Conservation (phyloP, 2,888 invertebrate species). For the Octodonta nipae region DNA sequence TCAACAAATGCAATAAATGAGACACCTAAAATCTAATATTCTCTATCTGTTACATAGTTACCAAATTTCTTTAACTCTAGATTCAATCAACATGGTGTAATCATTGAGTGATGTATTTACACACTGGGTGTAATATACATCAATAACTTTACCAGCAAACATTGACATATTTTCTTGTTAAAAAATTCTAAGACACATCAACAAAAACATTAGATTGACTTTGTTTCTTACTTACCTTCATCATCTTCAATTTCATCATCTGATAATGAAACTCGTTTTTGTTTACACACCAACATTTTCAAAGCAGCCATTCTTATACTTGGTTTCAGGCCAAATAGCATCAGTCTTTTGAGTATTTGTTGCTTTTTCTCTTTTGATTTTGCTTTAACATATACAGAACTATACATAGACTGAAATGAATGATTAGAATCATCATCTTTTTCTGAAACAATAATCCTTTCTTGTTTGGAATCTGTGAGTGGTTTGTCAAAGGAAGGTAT, state of each 20-base stretch:
- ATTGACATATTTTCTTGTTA: too few relatives aligned
- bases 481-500: conserved; percentile 19
- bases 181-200: conserved; percentile 3
- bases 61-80: too few relatives aligned
- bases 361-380: conserved; percentile 32
- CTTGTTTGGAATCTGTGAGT: conserved; percentile 19
- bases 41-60: too few relatives aligned
- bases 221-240: conserved; percentile 10
- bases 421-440: conserved; percentile 21
- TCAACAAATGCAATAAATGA: too few relatives aligned
- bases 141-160: too few relatives aligned
- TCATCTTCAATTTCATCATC: conserved; percentile 25
- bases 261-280: conserved; percentile 27
- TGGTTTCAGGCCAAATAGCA: conserved; percentile 34
- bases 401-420: conserved; percentile 23
- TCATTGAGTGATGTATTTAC: too few relatives aligned
- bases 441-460: conserved; percentile 29
- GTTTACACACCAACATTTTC: conserved; percentile 32
- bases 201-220: background rate
- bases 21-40: too few relatives aligned
- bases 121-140: too few relatives aligned
- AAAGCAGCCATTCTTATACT: conserved; percentile 33
- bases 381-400: conserved; percentile 29
- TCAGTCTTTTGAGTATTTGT: conserved; percentile 30
- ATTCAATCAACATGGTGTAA: too few relatives aligned